Conservation (phyloP, 2,113 vertebrate genomes). For the Channa argus region DNA sequence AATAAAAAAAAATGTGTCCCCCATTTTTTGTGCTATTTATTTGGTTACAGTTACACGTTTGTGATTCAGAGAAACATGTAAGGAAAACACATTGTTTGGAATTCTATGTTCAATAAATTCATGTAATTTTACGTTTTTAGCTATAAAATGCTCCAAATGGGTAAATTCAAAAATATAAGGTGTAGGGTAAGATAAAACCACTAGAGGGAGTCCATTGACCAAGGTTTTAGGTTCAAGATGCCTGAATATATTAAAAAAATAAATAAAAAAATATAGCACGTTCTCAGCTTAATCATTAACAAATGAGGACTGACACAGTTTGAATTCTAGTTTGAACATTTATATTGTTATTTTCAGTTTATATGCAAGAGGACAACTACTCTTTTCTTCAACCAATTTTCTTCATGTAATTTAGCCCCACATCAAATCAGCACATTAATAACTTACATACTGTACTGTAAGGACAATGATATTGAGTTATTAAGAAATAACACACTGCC, state of each 20-base stretch:
- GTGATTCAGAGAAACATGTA: not conserved
- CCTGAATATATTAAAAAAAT: not conserved
- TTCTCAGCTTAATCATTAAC: not conserved
- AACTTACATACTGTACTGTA: slow-evolving; percentile 80
- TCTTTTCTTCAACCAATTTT: slow-evolving; percentile 60
- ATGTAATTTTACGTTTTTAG: no score
- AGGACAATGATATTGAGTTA: slow-evolving; percentile 62
- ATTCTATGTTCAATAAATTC: no score
- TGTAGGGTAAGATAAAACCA: not conserved
- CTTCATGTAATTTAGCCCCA: slow-evolving; percentile 66
- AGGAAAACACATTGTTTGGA: not conserved
- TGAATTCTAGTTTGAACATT: slow-evolving; percentile 76
- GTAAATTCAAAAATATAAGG: not conserved
- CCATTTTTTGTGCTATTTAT: not conserved
- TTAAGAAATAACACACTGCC: slow-evolving; percentile 53
- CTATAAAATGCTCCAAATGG: not conserved
- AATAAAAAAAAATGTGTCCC: slow-evolving; percentile 12
- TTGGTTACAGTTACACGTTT: not conserved
- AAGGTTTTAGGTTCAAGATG: not conserved
- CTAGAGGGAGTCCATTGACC: slow-evolving; percentile 43
- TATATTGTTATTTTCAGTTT: slow-evolving; percentile 83
- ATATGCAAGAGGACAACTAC: slow-evolving; percentile 79
- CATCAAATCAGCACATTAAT: slow-evolving; percentile 79
- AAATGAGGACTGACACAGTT: slow-evolving; percentile 59
- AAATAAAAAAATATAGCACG: not conserved